Conservation (phyloP, 2,888 invertebrate genomes). For the Ophion ventricosus region DNA sequence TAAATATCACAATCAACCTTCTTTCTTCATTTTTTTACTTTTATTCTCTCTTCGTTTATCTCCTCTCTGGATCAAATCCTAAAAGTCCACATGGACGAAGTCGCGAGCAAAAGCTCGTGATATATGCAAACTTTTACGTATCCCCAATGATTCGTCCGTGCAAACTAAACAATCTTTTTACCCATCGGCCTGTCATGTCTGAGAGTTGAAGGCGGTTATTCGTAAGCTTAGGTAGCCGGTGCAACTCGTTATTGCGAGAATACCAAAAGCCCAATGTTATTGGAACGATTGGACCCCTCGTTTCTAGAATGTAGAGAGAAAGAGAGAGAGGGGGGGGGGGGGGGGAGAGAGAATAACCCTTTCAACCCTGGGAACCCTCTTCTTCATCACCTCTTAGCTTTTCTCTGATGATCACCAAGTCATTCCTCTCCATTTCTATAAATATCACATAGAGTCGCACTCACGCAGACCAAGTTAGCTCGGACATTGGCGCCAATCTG, state of each 20-base stretch:
- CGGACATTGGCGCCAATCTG: conserved; percentile 68
- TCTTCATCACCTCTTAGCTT: conserved; percentile 7
- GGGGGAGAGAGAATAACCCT: background rate
- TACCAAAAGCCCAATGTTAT: conserved; percentile 23
- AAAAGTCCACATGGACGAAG: no score
- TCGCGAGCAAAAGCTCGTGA: no score
- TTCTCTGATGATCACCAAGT: conserved; percentile 43
- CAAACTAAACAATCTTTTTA: background rate
- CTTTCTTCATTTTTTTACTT: no score
- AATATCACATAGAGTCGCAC: conserved; percentile 57
- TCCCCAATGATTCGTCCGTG: no score
- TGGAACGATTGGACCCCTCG: conserved; percentile 11
- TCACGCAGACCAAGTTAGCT: conserved; percentile 56
- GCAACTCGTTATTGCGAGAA: conserved; percentile 52
- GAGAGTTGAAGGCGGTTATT: conserved; percentile 12
- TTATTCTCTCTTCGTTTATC: no score
- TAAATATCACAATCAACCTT: no score
- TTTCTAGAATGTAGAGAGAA: background rate
- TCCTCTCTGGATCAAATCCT: no score
- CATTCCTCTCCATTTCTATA: conserved; percentile 58
- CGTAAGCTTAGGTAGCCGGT: conserved; percentile 28
- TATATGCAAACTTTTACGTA: background rate
- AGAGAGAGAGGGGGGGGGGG: background rate
- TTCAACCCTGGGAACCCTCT: conserved; percentile 11
- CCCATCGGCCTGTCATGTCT: background rate